Base-by-base conservation (phyloP, 1,140 invertebrate species). In the Drosophila nebulosa region DNA sequence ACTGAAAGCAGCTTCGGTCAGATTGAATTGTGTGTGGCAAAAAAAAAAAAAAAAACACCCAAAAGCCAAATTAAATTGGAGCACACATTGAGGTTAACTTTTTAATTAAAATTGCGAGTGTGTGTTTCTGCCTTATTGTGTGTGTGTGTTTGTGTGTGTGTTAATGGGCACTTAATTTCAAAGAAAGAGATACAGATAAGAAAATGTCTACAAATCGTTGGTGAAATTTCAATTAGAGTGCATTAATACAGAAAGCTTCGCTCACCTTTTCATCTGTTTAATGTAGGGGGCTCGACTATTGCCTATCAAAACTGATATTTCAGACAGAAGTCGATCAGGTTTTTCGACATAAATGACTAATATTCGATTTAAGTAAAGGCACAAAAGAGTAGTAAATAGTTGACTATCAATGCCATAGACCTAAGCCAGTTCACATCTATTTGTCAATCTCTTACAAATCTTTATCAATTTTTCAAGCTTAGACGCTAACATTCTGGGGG, bases 41-140 rank as follows among this genome's bases (percentile, higher is more conserved):
- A 32, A 12, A 32, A 32, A 12, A 32, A 12, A 16, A 30, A 27
- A 52, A 52, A 58, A 32, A 1, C 53, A n/a, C 9, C 18, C 27
- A 35, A 58, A 55, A 60, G 4, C 18, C 18, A 73, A 26, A 63
- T 26, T 32, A 53, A 74, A 74, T 74, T 74, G 65, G 71, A 74
- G 27, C 69, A 73, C 46, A 55, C 67, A 53, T 65, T 21, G 26
- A 65, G 59, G 22, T 73, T 30, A n/a, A 21, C 39, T 58, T 24
- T 73, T 42, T 60, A 65, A 73, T 65, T 73, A 59, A 24, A 36
- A 30, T 26, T 6, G 56, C 60, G 74, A 27, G 53, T 36, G 35
- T n/a, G n/a, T n/a, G n/a, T n/a, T n/a, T n/a, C n/a, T n/a, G n/a
- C n/a, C n/a, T n/a, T n/a, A n/a, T n/a, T 42, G 6, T 18, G 14